Base-by-base conservation (phyloP, 2,113 vertebrate species). In the Eonycteris spelaea region DNA sequence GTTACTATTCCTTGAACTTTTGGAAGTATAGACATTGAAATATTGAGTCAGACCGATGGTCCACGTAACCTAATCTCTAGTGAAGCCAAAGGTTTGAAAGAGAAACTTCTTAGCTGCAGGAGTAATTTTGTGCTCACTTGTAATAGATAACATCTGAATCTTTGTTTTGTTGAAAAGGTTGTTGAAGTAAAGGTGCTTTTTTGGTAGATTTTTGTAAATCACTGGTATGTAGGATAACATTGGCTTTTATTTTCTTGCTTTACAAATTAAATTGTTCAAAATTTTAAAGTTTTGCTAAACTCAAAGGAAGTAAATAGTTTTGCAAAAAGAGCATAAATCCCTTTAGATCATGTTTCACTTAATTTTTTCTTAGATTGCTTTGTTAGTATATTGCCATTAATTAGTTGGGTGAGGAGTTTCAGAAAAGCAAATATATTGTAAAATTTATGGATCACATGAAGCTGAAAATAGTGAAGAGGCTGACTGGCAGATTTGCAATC, bases 251-350 rank as follows among this genome's bases (percentile, higher is more conserved):
- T 95, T 96, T 89, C 13, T 57, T 95, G 73, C 40, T 86, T 95
- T 80, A 90, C 95, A 94, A 94, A 92, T 92, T 92, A 96, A 92
- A 63, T 92, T 87, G 33, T 86, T 94, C 48, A 78, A 91, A 92
- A 48, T 83, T 92, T 84, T 94, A 71, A 93, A 33, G 85, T 53
- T 91, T 89, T 88, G 14, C 16, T 90, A 91, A 97, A 91, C 67
- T 91, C 33, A 96, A 95, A 92, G 38, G 53, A 90, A 40, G 21
- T 82, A 68, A 24, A 33, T 93, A 53, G 83, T 79, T 97, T 89
- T 95, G 59, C 26, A 82, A 78, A 96, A 51, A 73, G 51, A 94
- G 24, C 71, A 79, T 93, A 92, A 65, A 53, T 95, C 70, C 61
- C 78, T 89, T 95, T 59, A 83, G 70, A 59, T 95, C 38, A 68